Evolutionary conservation across 2,113 vertebrate genomes (phyloP).

Genomic region (Catharus bicknelli): DNA sequence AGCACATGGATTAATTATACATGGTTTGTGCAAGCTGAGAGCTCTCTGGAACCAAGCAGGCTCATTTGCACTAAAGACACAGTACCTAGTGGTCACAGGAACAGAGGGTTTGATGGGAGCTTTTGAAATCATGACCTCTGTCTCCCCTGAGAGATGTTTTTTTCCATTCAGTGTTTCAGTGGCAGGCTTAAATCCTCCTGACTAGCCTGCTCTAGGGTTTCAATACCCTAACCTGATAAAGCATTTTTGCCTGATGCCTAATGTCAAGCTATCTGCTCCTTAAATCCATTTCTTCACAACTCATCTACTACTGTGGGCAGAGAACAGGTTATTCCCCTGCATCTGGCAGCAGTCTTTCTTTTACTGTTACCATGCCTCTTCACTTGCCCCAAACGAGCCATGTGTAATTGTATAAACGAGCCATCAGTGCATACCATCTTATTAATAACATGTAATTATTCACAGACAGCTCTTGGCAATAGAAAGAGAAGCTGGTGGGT

Average conservation of each 20-base stretch:
- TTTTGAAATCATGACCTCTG: constrained; percentile 15
- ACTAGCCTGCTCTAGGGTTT: background rate
- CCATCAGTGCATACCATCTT: background rate
- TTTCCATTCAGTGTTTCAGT: background rate
- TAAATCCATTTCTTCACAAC: background rate
- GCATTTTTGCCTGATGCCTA: background rate
- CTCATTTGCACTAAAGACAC: background rate
- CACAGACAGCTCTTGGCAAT: background rate
- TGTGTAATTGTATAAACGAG: background rate
- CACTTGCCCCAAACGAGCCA: background rate
- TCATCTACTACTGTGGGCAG: background rate
- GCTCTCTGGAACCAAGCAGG: background rate
- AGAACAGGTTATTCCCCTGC: background rate
- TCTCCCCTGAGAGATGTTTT: background rate
- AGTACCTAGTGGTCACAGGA: background rate
- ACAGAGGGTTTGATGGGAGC: background rate
- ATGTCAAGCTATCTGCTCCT: background rate
- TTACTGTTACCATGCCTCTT: background rate
- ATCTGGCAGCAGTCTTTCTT: background rate
- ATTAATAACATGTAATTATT: background rate
- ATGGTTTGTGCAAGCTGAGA: background rate
- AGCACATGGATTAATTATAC: background rate
- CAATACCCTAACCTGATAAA: background rate
- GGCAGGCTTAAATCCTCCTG: background rate
- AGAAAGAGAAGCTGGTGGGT: background rate